These are phyloP conservation scores for Tetrao urogallus DNA, from an alignment of 2,113 vertebrate genomes.

Conservation along the genomic window DNA sequence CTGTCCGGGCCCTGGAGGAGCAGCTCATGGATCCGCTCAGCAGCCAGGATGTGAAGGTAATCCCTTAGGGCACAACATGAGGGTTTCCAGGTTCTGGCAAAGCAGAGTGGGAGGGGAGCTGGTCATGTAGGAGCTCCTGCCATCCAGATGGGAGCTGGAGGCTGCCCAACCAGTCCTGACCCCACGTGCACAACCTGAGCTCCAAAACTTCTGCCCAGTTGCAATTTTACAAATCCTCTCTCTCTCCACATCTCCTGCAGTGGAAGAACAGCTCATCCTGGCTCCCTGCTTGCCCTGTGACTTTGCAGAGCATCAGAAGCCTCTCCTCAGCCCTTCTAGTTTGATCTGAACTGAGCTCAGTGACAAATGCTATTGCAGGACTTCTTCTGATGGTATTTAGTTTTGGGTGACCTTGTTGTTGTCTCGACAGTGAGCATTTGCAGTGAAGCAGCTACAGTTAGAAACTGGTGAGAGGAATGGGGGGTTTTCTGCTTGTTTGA, in stretches of 20 bases:
- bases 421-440: background rate
- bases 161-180: background rate
- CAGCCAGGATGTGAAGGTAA: conserved; percentile 87
- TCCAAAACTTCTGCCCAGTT: background rate
- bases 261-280: background rate
- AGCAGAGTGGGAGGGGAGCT: background rate
- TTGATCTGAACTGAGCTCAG: background rate
- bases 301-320: background rate
- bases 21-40: conserved; percentile 85
- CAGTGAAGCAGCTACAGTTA: background rate
- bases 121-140: background rate
- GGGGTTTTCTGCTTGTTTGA: background rate
- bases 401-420: background rate
- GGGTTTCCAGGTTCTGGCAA: background rate
- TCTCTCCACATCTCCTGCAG: background rate
- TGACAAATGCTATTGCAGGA: background rate
- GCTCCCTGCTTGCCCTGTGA: background rate
- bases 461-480: background rate
- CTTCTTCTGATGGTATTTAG: background rate
- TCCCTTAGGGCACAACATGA: background rate
- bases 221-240: background rate
- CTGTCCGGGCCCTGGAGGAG: conserved; percentile 83
- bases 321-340: background rate
- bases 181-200: too few relatives aligned
- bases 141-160: background rate